phyloP scores from a whole-genome alignment of 2,113 vertebrate genomes.

The Ursus arctos region DNA sequence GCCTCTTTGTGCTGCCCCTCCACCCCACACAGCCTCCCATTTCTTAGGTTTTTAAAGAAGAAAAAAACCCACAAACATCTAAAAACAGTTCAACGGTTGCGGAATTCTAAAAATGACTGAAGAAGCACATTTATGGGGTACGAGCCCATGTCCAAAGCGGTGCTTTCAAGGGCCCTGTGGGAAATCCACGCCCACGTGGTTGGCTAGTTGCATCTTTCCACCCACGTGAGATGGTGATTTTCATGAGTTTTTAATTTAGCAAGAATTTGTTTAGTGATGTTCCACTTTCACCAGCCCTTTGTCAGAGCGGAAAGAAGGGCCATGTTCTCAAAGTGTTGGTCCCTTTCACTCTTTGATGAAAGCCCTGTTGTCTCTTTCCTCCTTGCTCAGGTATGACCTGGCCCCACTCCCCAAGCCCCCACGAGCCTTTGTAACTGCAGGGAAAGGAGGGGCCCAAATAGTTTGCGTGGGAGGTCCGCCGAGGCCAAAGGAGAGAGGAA shows the following conservation, averaged over 20 bases:
- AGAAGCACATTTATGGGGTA: not conserved
- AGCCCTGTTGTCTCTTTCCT: not conserved
- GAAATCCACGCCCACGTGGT: not conserved
- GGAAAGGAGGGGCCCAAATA: not conserved
- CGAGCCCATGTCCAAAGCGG: not conserved
- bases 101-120: conserved; percentile 56
- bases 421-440: not conserved
- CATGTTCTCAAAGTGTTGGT: not conserved
- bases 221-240: not conserved
- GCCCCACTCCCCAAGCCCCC: not conserved
- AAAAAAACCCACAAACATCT: conserved; percentile 42
- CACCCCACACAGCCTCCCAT: not conserved
- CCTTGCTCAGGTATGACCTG: not conserved
- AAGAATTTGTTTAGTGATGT: not conserved
- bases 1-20: not conserved
- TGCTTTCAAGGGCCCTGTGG: not conserved
- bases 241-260: conserved; percentile 52
- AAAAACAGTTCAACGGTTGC: conserved; percentile 8
- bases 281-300: not conserved
- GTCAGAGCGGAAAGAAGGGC: not conserved
- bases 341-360: not conserved
- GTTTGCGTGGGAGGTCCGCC: not conserved
- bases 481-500: not conserved
- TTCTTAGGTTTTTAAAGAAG: conserved; percentile 50
- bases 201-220: conserved; percentile 23